Conservation (phyloP, 2,113 vertebrate genomes). For the Cranoglanis bouderius region DNA sequence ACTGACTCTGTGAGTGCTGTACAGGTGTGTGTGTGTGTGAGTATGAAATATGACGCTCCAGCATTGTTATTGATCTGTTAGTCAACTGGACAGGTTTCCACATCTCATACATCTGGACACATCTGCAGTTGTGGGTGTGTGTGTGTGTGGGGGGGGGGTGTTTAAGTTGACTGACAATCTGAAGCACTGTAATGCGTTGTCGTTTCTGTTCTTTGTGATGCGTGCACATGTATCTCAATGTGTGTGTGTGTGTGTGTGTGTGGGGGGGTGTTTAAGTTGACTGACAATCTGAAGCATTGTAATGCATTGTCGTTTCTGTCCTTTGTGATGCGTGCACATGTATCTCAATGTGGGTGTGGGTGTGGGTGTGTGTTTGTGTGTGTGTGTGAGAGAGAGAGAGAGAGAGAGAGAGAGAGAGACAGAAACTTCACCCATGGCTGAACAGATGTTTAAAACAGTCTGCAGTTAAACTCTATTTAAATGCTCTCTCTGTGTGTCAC, state of each 20-base stretch:
- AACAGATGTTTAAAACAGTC: conserved; percentile 54
- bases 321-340: background rate
- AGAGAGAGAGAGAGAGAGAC: background rate
- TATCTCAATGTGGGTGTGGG: background rate
- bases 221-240: background rate
- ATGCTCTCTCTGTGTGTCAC: background rate
- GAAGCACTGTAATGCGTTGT: background rate
- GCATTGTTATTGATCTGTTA: conserved; percentile 11
- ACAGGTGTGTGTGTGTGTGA: background rate
- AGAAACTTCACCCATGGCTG: conserved; percentile 51
- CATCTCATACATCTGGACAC: background rate
- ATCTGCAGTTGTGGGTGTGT: background rate
- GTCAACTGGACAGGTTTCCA: conserved; percentile 28
- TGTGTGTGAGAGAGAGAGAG: background rate
- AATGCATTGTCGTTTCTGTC: conserved; percentile 1
- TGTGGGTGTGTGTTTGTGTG: conserved; percentile 1
- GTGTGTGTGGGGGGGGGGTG: conserved; percentile 15
- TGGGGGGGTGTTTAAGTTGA: conserved; percentile 8
- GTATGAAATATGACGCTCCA: background rate
- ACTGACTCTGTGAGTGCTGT: background rate
- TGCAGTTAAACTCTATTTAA: conserved; percentile 40
- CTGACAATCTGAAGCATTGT: background rate
- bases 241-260: conserved; percentile 22
- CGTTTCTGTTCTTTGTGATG: background rate
- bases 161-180: conserved; percentile 7